A percentile compares a stretch with the other conserved stretches of the same genome.
phyloP scores from a whole-genome alignment of 2,113 vertebrate genomes.

The Pedionomus torquatus region DNA sequence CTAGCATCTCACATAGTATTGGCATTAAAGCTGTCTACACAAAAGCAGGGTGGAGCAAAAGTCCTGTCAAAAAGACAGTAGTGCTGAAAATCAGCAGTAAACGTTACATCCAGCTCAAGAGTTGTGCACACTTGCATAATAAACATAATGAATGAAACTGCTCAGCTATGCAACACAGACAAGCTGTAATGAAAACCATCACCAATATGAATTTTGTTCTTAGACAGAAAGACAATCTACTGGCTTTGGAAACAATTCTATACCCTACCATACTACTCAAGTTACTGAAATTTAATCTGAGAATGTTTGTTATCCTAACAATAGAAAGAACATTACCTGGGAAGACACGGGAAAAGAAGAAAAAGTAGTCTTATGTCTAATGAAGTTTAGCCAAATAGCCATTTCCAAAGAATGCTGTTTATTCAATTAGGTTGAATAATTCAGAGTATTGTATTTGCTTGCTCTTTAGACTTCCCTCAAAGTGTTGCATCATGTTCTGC shows the following conservation, averaged over 20 bases:
- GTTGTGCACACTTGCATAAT: not conserved
- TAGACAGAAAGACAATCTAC: conserved; percentile 18
- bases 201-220: conserved; percentile 1
- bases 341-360: not conserved
- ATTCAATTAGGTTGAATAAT: not conserved
- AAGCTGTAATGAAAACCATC: not conserved
- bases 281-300: conserved; percentile 52
- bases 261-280: not conserved
- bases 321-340: not conserved
- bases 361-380: not conserved
- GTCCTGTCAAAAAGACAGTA: not conserved
- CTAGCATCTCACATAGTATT: fast-evolving
- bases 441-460: not conserved
- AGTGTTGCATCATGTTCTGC: not conserved
- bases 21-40: not conserved
- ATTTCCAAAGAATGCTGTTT: not conserved
- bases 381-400: not conserved
- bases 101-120: not conserved
- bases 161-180: not conserved
- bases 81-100: not conserved
- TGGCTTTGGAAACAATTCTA: conserved; percentile 36
- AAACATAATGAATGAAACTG: not conserved
- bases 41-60: not conserved
- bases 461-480: not conserved
- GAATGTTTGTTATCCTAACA: conserved; percentile 1